phyloP scores from a whole-genome alignment of 2,888 invertebrate genomes.

The Orgyia antiqua region DNA sequence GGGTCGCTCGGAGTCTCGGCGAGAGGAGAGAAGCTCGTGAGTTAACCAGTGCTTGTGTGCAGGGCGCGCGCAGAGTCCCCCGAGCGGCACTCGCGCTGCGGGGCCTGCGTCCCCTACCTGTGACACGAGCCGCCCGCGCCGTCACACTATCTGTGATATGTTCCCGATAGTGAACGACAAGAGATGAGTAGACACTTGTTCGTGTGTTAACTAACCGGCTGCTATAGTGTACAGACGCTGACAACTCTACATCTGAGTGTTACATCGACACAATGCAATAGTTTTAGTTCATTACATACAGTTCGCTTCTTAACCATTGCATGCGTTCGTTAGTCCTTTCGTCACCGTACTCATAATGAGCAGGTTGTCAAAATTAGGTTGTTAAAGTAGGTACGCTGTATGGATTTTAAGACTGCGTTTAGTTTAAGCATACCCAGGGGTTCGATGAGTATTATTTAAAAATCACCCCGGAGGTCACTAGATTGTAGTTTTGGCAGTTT shows the following conservation, averaged over 20 bases:
- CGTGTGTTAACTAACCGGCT: slow-evolving; percentile 57
- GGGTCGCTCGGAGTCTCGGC: slow-evolving; percentile 74
- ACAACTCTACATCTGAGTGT: slow-evolving; percentile 33
- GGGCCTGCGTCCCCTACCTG: slow-evolving; percentile 71
- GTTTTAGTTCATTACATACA: slow-evolving; percentile 21
- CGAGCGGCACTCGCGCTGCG: slow-evolving; percentile 62
- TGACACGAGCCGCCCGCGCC: slow-evolving; percentile 43
- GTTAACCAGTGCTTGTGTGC: slow-evolving; percentile 71
- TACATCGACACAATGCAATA: slow-evolving; percentile 39
- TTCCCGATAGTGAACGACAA: slow-evolving; percentile 48
- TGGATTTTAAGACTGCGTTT: slow-evolving; percentile 69
- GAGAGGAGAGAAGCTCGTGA: slow-evolving; percentile 76
- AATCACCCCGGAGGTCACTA: slow-evolving; percentile 20
- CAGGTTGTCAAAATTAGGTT: slow-evolving; percentile 49
- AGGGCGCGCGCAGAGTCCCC: slow-evolving; percentile 69
- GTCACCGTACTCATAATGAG: slow-evolving; percentile 25
- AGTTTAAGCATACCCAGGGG: slow-evolving; percentile 46
- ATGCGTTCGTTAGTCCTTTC: slow-evolving; percentile 50
- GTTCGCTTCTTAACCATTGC: slow-evolving; percentile 23
- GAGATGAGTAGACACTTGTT: slow-evolving; percentile 56
- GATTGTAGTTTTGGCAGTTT: slow-evolving; percentile 46
- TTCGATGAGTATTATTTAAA: slow-evolving; percentile 26
- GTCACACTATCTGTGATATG: slow-evolving; percentile 66
- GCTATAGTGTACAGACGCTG: slow-evolving; percentile 32
- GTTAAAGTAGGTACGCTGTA: slow-evolving; percentile 48